Percentiles rank a stretch among this genome's conserved stretches.
Conservation (phyloP, 2,113 vertebrate species). For the Opisthocomus hoazin region DNA sequence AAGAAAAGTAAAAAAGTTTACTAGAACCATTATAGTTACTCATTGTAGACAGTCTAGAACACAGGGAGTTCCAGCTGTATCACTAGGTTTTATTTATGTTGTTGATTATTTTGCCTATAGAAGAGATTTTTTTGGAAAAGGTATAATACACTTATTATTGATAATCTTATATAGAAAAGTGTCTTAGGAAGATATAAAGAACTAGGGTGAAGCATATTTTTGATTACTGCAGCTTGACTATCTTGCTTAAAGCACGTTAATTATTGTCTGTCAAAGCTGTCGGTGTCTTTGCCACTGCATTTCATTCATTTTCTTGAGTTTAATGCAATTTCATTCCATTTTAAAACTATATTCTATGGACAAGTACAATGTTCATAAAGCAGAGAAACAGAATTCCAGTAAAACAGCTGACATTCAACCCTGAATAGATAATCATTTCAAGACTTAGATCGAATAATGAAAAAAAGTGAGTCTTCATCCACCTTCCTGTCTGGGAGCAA, state of each 20-base stretch:
- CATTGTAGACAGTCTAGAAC: neutral
- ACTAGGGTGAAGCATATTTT: neutral
- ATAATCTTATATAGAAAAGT: neutral
- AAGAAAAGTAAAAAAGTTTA: neutral
- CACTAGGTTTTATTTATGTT: neutral
- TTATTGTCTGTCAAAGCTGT: neutral
- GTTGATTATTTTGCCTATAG: neutral
- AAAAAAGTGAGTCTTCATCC: neutral
- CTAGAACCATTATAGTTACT: neutral
- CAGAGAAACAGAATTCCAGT: neutral
- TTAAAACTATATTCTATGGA: neutral
- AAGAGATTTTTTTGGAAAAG: neutral
- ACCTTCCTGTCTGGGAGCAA: neutral
- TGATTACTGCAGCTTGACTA: neutral
- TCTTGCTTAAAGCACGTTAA: neutral
- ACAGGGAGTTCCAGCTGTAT: neutral
- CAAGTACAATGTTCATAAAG: fast-evolving
- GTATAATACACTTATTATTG: neutral
- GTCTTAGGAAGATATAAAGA: neutral
- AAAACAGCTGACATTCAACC: neutral
- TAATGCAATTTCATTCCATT: neutral
- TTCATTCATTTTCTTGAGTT: neutral
- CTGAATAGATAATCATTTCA: neutral
- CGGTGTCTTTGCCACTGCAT: neutral
- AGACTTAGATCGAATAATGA: neutral